These are phyloP conservation scores for Xestia rhomboidea DNA, from an alignment of 2,888 invertebrate genomes.

Conservation along the genomic window DNA sequence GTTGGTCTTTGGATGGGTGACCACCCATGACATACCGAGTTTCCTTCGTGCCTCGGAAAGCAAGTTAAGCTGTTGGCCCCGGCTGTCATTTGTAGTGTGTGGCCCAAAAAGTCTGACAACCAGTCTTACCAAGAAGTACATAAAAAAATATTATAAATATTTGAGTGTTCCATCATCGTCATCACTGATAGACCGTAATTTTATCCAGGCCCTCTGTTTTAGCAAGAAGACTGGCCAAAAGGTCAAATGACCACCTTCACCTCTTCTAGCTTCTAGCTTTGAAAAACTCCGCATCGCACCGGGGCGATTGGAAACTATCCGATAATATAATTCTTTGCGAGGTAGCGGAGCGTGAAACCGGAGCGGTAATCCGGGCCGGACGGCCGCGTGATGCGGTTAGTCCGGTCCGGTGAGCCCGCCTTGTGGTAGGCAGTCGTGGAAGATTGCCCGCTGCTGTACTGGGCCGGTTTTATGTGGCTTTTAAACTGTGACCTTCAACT, in stretches of 20 bases:
- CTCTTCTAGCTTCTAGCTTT: not conserved
- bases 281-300: not conserved
- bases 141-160: too few relatives aligned
- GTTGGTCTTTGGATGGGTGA: too few relatives aligned
- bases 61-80: too few relatives aligned
- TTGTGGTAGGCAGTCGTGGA: conserved; percentile 29
- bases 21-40: too few relatives aligned
- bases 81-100: too few relatives aligned
- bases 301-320: conserved; percentile 32
- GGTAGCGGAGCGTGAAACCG: conserved; percentile 57
- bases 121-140: too few relatives aligned
- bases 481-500: conserved; percentile 41
- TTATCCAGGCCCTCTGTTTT: too few relatives aligned
- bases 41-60: too few relatives aligned
- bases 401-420: conserved; percentile 55
- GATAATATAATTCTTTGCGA: conserved; percentile 57
- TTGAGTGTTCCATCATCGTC: too few relatives aligned
- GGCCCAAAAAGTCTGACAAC: too few relatives aligned
- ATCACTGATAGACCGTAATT: too few relatives aligned
- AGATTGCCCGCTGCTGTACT: not conserved
- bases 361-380: conserved; percentile 55
- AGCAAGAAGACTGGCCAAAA: too few relatives aligned
- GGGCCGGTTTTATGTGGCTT: conserved; percentile 18
- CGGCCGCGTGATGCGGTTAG: conserved; percentile 63
- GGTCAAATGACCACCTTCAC: not conserved